A percentile compares a stretch with the other conserved stretches of the same genome.
Conservation (phyloP, 2,113 vertebrate species). For the Hippocampus guttulatus region DNA sequence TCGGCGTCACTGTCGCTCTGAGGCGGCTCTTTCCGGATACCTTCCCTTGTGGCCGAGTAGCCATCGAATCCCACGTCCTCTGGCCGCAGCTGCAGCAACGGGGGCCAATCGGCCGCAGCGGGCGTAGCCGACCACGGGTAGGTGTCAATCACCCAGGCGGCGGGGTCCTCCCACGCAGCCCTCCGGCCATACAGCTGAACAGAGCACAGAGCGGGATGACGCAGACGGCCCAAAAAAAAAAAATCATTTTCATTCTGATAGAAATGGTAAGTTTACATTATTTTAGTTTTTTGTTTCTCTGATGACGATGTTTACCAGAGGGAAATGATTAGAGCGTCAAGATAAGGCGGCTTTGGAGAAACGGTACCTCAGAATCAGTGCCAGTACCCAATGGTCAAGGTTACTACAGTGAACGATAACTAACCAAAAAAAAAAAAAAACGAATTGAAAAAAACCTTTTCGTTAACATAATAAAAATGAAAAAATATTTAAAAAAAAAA, state of each 20-base stretch:
- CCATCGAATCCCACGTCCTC: constrained; percentile 97
- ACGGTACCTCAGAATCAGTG: too few species aligned
- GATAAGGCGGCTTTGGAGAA: too few species aligned
- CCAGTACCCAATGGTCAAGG: too few species aligned
- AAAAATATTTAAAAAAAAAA: too few species aligned
- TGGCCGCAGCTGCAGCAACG: constrained; percentile 88
- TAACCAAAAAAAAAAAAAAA: too few species aligned
- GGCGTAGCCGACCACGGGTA: constrained; percentile 88
- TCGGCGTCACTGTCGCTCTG: constrained; percentile 88
- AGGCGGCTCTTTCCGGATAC: constrained; percentile 79
- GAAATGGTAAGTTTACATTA: background rate
- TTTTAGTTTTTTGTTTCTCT: background rate
- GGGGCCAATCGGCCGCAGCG: constrained; percentile 88
- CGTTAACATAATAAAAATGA: too few species aligned
- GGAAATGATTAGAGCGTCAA: too few species aligned
- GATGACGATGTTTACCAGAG: background rate
- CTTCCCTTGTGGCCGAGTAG: constrained; percentile 83
- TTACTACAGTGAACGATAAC: too few species aligned
- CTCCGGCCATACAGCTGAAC: constrained; percentile 87
- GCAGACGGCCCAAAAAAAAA: too few species aligned
- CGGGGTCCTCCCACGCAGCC: constrained; percentile 92
- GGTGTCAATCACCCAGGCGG: constrained; percentile 93
- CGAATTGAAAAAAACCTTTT: too few species aligned
- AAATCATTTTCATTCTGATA: background rate
- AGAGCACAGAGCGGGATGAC: background rate